These are phyloP conservation scores for Troides aeacus DNA, from an alignment of 2,888 invertebrate genomes.

Conservation along the genomic window DNA sequence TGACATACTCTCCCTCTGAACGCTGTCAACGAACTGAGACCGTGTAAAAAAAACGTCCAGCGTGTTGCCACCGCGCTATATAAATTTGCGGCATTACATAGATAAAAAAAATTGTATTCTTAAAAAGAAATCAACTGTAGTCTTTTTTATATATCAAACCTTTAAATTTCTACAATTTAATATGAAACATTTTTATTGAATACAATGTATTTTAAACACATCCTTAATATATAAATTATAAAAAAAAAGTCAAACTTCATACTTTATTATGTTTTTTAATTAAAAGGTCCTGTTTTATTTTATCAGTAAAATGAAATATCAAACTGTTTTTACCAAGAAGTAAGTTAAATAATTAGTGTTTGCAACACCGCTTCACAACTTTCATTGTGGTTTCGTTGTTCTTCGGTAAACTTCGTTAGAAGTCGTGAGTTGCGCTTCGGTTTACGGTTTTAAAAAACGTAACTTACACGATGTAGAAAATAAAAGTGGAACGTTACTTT, in stretches of 20 bases:
- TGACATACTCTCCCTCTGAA: slow-evolving; percentile 44
- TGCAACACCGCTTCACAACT: slow-evolving; percentile 20
- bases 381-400: slow-evolving; percentile 28
- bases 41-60: slow-evolving; percentile 49
- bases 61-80: slow-evolving; percentile 49
- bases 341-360: not conserved
- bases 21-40: slow-evolving; percentile 50
- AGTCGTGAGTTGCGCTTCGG: slow-evolving; percentile 25
- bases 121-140: not conserved
- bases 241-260: not conserved
- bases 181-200: not conserved
- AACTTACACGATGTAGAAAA: slow-evolving; percentile 9
- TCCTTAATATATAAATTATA: not conserved
- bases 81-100: slow-evolving; percentile 6
- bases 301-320: no score
- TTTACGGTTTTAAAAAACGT: slow-evolving; percentile 27
- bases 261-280: not conserved
- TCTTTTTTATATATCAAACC: not conserved
- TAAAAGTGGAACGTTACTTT: slow-evolving; percentile 22
- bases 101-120: not conserved
- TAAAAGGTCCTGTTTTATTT: not conserved
- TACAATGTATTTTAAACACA: not conserved
- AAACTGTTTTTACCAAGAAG: not conserved
- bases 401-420: slow-evolving; percentile 28
- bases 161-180: not conserved